Evolutionary conservation across 2,888 invertebrate species (phyloP), one percentile per base, ranked within the genome.

Genomic region (Heliconius ethilla): DNA sequence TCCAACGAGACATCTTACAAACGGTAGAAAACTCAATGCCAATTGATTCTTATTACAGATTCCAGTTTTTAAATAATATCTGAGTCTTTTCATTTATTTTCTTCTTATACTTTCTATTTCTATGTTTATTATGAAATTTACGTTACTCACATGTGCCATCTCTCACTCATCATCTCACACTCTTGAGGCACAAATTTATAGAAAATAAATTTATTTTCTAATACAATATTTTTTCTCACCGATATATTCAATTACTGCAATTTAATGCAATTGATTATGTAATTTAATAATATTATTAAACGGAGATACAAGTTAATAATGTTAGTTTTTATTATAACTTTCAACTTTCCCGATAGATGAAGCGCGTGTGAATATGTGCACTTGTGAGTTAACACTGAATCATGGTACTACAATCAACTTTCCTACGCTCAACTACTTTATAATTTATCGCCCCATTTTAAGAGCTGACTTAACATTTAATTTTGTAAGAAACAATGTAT

Each of bases 291-390:
- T 22, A 51, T 51, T 51, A 51, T 7, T 7, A 51, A 51, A 51
- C 22, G 51, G 18, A 51, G 22, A 51, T 51, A 22, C 7, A 9
- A 51, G 18, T 7, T 51, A 29, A 6, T 29, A 29, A 70, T 33
- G 25, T 40, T 25, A 25, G 13, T 40, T 69, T 40, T 45, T 69
- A 69, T 40, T 18, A 15, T 9, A 18, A 45, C 69, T 69, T 69
- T 69, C 40, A 69, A 72, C n/a, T 70, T 29, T 55, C 51, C n/a
- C 6, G 29, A 15, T 51, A 55, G 27, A 29, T n/a, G n/a, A 59
- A 15, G 37, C 40, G 59, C 78, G 78, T 75, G 75, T 75, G 78
- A 70, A 55, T 55, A 27, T 70, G 18, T 66, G 29, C 66, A 70
- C 40, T 45, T 70, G 75, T 75, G 15, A 40, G n/a, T 15, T 62